phyloP scores from a whole-genome alignment of 2,113 vertebrate species.

The Nothocercus nigrocapillus region DNA sequence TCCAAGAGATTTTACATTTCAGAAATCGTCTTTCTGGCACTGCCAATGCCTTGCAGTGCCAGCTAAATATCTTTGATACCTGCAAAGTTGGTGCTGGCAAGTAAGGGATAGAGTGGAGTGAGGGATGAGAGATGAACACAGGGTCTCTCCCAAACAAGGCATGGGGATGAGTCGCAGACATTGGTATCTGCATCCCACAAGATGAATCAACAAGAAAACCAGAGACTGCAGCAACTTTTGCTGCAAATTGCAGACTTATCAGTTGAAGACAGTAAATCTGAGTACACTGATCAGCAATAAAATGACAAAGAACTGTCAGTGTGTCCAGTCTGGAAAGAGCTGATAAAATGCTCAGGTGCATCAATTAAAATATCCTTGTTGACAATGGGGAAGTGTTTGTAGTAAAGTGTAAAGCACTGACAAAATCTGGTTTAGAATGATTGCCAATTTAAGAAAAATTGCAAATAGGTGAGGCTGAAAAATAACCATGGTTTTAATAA shows the following conservation, averaged over 20 bases:
- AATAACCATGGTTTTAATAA: not conserved
- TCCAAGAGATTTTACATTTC: not conserved
- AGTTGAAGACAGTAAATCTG: not conserved
- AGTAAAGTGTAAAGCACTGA: not conserved
- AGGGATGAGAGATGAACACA: not conserved
- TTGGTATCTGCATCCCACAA: not conserved
- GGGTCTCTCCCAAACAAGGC: not conserved
- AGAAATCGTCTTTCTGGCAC: not conserved
- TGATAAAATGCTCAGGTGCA: not conserved
- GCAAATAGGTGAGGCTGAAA: not conserved
- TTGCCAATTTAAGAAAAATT: not conserved
- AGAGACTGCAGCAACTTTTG: not conserved
- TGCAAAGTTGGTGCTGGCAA: not conserved
- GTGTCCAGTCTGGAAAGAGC: not conserved
- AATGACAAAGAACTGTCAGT: not conserved
- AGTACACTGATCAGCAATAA: not conserved
- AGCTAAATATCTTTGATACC: not conserved
- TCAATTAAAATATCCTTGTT: not conserved
- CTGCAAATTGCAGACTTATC: not conserved
- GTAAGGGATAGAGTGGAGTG: not conserved
- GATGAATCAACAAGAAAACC: not conserved
- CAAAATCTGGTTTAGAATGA: not conserved
- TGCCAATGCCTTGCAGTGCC: not conserved
- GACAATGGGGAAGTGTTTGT: not conserved
- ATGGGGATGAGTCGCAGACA: fast-evolving